A percentile compares a stretch with the other conserved stretches of the same genome.
Conservation (phyloP, 2,888 invertebrate genomes). For the Aricia artaxerxes region DNA sequence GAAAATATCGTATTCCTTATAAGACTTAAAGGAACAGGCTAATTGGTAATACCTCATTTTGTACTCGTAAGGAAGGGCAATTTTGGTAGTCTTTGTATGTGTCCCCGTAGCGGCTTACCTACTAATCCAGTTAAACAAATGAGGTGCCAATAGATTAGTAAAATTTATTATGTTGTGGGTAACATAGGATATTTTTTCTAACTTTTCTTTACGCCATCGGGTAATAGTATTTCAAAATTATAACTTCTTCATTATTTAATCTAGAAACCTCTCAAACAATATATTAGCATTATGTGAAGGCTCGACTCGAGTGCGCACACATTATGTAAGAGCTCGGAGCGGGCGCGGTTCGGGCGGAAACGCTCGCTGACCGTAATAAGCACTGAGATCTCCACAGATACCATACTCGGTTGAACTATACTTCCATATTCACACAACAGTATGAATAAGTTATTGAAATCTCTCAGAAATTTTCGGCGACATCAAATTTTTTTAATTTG, state of each 20-base stretch:
- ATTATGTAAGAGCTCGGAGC: background rate
- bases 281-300: background rate
- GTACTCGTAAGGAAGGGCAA: too few species aligned
- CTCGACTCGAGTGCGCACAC: background rate
- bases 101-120: too few species aligned
- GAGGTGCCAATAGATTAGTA: too few species aligned
- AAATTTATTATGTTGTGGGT: too few species aligned
- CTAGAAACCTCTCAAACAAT: background rate
- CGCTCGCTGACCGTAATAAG: conserved; percentile 12
- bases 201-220: too few species aligned
- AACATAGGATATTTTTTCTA: too few species aligned
- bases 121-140: too few species aligned
- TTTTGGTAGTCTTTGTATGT: too few species aligned
- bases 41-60: too few species aligned
- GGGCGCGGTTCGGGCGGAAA: background rate
- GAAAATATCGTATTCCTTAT: too few species aligned
- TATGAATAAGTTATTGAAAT: background rate
- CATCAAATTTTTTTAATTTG: background rate
- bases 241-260: background rate
- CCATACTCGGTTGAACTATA: background rate
- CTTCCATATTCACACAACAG: background rate
- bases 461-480: background rate
- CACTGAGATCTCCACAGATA: background rate
- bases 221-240: background rate
- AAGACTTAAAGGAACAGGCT: too few species aligned